Percentiles rank a stretch among this genome's conserved stretches.
phyloP scores from a whole-genome alignment of 1,140 invertebrate genomes.

The Tenebrio molitor region DNA sequence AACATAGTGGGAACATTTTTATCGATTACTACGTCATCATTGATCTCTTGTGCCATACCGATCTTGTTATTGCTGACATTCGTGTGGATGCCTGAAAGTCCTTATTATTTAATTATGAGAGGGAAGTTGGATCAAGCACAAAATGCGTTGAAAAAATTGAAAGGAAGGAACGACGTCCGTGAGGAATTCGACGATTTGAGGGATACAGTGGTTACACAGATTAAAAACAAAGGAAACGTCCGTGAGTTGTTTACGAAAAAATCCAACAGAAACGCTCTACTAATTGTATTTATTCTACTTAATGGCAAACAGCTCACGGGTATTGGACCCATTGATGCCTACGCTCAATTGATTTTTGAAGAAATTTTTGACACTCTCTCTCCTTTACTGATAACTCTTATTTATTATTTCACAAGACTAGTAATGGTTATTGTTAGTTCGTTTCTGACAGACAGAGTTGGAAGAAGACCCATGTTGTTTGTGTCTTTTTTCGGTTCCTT shows the following conservation, averaged over 20 bases:
- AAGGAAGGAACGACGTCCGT: conserved; percentile 72
- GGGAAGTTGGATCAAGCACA: conserved; percentile 74
- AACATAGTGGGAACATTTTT: conserved; percentile 77
- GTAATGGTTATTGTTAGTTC: conserved; percentile 74
- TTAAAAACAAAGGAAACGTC: conserved; percentile 68
- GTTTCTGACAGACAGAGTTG: conserved; percentile 78
- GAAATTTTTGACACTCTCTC: conserved; percentile 68
- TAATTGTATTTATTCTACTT: conserved; percentile 76
- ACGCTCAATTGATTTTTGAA: conserved; percentile 80
- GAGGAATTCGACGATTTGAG: conserved; percentile 75
- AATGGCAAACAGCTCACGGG: conserved; percentile 83
- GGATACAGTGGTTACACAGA: conserved; percentile 68
- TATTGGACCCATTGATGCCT: conserved; percentile 81
- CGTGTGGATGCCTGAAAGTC: conserved; percentile 83
- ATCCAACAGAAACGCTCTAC: conserved; percentile 75
- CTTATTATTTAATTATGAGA: conserved; percentile 76
- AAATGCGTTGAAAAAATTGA: conserved; percentile 73
- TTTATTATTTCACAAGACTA: conserved; percentile 78
- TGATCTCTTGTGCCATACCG: conserved; percentile 72
- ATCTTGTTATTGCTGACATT: conserved; percentile 75
- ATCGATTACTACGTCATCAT: conserved; percentile 71
- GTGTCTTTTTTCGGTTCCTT: conserved; percentile 72
- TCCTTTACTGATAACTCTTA: conserved; percentile 66
- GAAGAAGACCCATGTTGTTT: conserved; percentile 77
- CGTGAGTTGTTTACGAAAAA: conserved; percentile 71